Conservation (phyloP, 2,113 vertebrate genomes). For the Cryptoleucopteryx plumbea region DNA sequence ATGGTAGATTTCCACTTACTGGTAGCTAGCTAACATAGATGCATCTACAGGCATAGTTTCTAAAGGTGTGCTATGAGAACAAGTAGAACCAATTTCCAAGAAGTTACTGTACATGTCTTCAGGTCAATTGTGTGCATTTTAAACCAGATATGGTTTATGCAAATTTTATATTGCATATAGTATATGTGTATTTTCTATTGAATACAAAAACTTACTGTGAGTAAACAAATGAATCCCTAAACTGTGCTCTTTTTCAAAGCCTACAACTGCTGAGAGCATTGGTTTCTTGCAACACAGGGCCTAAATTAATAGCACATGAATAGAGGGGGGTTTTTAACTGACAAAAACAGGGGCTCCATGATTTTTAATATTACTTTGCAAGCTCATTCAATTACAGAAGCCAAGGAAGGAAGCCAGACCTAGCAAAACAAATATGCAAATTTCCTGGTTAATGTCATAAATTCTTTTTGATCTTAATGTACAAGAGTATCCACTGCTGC, state of each 20-base stretch:
- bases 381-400: not conserved
- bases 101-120: not conserved
- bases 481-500: not conserved
- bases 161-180: not conserved
- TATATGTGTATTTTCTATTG: not conserved
- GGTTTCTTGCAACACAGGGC: not conserved
- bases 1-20: not conserved
- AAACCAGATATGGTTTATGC: not conserved
- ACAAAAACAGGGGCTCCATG: not conserved
- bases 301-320: not conserved
- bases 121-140: not conserved
- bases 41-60: not conserved
- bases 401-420: not conserved
- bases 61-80: not conserved
- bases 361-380: not conserved
- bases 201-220: not conserved
- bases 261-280: not conserved
- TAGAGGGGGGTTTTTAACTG: not conserved
- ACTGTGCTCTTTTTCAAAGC: not conserved
- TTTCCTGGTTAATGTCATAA: not conserved
- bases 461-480: not conserved
- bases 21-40: not conserved
- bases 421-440: not conserved
- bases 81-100: not conserved
- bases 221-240: not conserved